phyloP scores from a whole-genome alignment of 2,888 invertebrate species.

The Agriotes lineatus region DNA sequence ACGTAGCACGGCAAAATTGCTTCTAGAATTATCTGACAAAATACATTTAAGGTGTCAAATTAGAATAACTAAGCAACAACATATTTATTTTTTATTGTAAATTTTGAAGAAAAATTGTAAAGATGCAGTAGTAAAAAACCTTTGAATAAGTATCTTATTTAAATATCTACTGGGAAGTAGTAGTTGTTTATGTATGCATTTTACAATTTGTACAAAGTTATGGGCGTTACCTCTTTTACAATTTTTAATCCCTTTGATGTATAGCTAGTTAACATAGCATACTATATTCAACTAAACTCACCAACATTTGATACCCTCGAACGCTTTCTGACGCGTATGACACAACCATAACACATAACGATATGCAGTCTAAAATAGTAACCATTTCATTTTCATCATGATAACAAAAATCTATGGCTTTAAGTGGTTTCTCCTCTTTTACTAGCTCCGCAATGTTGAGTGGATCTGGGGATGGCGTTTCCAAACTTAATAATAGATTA shows the following conservation, averaged over 20 bases:
- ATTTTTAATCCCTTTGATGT: too few relatives aligned
- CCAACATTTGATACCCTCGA: slow-evolving; percentile 91
- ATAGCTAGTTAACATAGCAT: too few relatives aligned
- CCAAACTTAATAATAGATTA: slow-evolving; percentile 89
- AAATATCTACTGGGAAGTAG: too few relatives aligned
- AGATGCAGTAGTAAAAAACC: too few relatives aligned
- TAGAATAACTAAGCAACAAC: too few relatives aligned
- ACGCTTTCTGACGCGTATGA: slow-evolving; percentile 98
- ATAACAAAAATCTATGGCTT: slow-evolving; percentile 98
- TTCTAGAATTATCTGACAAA: slow-evolving; percentile 88
- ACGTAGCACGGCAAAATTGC: slow-evolving; percentile 97
- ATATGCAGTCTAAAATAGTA: slow-evolving; percentile 95
- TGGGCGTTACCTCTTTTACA: too few relatives aligned
- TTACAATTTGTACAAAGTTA: too few relatives aligned
- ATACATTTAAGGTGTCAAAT: not conserved
- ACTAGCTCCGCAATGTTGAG: slow-evolving; percentile 92
- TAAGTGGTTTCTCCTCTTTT: slow-evolving; percentile 90
- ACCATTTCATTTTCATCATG: slow-evolving; percentile 98
- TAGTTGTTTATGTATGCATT: too few relatives aligned
- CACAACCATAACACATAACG: slow-evolving; percentile 98
- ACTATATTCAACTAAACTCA: too few relatives aligned
- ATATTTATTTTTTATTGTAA: too few relatives aligned
- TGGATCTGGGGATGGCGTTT: slow-evolving; percentile 94
- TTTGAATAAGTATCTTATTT: too few relatives aligned
- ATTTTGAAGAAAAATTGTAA: too few relatives aligned